These are phyloP conservation scores for Diacarnus erythraeanus DNA, from an alignment of 37 sponge, comb jelly and placozoan species.

Conservation along the genomic window DNA sequence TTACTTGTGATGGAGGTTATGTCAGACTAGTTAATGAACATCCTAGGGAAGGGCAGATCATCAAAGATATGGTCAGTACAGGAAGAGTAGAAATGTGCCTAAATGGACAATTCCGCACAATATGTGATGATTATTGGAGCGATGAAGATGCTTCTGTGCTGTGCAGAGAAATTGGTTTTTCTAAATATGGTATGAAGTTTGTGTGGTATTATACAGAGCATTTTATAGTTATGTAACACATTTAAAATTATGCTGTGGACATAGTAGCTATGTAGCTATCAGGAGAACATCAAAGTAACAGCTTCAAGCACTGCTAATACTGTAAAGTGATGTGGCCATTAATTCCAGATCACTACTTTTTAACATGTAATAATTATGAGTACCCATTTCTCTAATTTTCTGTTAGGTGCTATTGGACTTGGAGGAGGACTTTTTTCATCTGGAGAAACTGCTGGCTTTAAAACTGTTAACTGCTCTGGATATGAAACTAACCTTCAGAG, in stretches of 20 bases:
- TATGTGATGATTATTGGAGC: conserved; percentile 32
- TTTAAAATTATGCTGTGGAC: too few relatives aligned
- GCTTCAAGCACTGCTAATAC: too few relatives aligned
- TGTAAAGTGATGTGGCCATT: too few relatives aligned
- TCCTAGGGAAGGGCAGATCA: background rate
- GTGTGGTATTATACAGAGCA: too few relatives aligned
- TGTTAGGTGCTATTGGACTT: conserved; percentile 11
- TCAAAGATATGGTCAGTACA: conserved; percentile 16
- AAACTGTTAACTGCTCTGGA: conserved; percentile 26
- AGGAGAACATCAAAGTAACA: too few relatives aligned
- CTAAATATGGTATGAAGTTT: conserved; percentile 21
- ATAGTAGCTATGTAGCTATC: too few relatives aligned
- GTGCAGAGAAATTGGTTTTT: conserved; percentile 34
- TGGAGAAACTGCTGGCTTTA: conserved; percentile 1
- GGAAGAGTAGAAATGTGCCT: conserved; percentile 48
- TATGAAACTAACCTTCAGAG: conserved; percentile 6
- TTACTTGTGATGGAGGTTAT: background rate
- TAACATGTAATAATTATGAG: background rate
- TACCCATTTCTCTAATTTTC: background rate
- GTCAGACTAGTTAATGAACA: background rate
- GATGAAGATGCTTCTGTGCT: conserved; percentile 38
- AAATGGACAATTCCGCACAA: conserved; percentile 12
- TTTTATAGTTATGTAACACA: too few relatives aligned
- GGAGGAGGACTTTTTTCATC: background rate
- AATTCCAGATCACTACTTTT: too few relatives aligned